Evolutionary conservation across 2,888 invertebrate genomes (phyloP), one percentile per base, ranked within the genome.

Genomic region (Scaptomyza tumidula): DNA sequence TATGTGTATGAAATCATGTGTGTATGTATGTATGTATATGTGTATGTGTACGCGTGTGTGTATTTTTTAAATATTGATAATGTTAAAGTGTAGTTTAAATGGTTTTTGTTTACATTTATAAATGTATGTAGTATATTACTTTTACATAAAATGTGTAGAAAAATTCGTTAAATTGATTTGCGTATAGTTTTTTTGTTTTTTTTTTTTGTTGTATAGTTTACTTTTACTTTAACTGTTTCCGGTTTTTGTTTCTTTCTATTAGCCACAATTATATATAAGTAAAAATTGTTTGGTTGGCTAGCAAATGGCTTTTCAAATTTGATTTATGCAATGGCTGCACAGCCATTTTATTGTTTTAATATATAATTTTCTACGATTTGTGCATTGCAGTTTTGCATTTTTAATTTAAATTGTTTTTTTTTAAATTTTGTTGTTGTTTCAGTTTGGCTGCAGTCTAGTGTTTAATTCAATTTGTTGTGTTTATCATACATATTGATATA

Each of bases 111-210:
- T 80, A 63, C 37, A 65, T 50, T 53, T 46, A 73, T 39, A 48
- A 44, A 67, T 66, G 53, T 66, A 60, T 61, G 63, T 58, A 64
- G 65, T 68, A 69, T 57, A 67, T 67, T 87, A 86, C 62, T 70
- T 74, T 83, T 88, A 88, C 80, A 88, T 88, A 86, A 80, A 77
- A 83, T 88, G 85, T 84, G 88, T 84, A 84, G 87, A 84, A 84
- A 84, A 84, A 84, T 84, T 84, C 83, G 83, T 86, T 84, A 80
- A 88, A 86, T 88, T 88, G 83, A 84, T 88, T 88, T 84, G 87
- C 84, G 77, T 88, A 66, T 77, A 77, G 68, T 72, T 69, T 64
- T 59, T 71, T 43, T 35, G 35, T 13, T 45, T 35, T 58, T 58
- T n/a, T 56, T 14, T 48, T 68, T 60, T 59, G n/a, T n/a, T n/a